These are phyloP conservation scores for Scaptodrosophila latifasciaeformis DNA, from an alignment of 2,888 invertebrate genomes.

Conservation along the genomic window DNA sequence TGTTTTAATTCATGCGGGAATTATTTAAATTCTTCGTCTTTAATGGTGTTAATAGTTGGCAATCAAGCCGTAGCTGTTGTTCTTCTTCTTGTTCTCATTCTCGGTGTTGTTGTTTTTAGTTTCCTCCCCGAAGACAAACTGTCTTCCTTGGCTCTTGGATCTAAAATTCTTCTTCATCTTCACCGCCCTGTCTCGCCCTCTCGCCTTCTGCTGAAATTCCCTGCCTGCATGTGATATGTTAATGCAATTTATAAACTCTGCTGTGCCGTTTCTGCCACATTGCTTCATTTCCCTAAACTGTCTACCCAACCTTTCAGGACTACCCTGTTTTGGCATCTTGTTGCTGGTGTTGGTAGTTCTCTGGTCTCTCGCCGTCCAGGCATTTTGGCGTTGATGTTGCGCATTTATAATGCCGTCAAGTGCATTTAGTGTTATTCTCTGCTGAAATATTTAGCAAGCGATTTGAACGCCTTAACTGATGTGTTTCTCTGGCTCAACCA, in stretches of 20 bases:
- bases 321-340: not conserved
- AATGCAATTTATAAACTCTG: conserved; percentile 49
- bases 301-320: not conserved
- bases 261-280: conserved; percentile 4
- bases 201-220: not conserved
- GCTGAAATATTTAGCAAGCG: conserved; percentile 41
- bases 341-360: not conserved
- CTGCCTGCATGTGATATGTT: conserved; percentile 39
- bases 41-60: conserved; percentile 68
- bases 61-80: conserved; percentile 52
- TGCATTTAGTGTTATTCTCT: conserved; percentile 42
- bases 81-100: conserved; percentile 28
- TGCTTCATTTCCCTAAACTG: conserved; percentile 20
- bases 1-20: conserved; percentile 57
- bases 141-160: not conserved
- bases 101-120: conserved; percentile 13
- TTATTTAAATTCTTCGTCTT: conserved; percentile 62
- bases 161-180: no score
- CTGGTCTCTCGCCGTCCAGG: no score
- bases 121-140: not conserved
- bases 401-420: conserved; percentile 50
- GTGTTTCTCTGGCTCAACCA: conserved; percentile 1
- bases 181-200: conserved; percentile 2
- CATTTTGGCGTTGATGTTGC: conserved; percentile 30
- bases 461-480: conserved; percentile 20